These are phyloP conservation scores for Agapornis canus DNA, from an alignment of 2,797 vertebrate species.

Conservation along the genomic window DNA sequence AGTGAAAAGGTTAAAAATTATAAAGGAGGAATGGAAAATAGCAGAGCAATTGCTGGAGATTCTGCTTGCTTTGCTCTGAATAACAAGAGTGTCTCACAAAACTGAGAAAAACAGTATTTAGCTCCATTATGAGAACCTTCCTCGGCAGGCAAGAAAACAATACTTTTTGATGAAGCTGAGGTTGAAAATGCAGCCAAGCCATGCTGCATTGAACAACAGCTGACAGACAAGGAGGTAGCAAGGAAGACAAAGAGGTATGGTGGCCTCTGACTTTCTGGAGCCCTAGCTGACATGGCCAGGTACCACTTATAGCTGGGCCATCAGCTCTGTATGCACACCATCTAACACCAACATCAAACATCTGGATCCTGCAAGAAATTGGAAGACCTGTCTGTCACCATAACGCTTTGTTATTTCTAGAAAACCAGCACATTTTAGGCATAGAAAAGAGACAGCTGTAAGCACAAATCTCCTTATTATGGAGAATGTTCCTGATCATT, in stretches of 20 bases:
- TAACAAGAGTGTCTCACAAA: background rate
- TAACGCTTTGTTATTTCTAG: background rate
- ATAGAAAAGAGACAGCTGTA: background rate
- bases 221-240: background rate
- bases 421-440: background rate
- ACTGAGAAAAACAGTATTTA: background rate
- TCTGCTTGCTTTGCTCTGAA: background rate
- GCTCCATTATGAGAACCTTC: background rate
- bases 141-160: background rate
- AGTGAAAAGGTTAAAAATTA: background rate
- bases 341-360: background rate
- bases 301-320: background rate
- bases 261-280: background rate
- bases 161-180: background rate
- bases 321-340: background rate
- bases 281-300: background rate
- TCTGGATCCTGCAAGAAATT: background rate
- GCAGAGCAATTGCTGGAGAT: background rate
- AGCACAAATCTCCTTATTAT: background rate
- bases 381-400: rapidly evolving
- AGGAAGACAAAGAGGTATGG: background rate
- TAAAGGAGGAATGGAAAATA: background rate
- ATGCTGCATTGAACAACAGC: background rate
- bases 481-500: background rate
- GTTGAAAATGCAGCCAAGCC: background rate